Evolutionary conservation across 2,797 vertebrate species (phyloP), one percentile per base, ranked within the genome.

Genomic region (Myiotriccus ornatus): DNA sequence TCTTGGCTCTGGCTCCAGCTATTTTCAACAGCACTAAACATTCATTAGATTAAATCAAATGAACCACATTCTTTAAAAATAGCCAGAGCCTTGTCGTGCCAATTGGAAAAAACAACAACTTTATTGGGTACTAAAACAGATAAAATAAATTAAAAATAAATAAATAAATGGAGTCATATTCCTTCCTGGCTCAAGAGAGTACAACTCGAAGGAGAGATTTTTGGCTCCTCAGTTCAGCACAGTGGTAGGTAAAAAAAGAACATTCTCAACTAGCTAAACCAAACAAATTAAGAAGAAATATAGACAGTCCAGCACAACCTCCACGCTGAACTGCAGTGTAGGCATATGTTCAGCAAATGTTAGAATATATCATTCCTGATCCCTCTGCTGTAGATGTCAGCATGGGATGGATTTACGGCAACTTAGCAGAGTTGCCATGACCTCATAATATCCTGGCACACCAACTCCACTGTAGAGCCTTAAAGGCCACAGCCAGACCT

Each of bases 11-110:
- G 82, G 70, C 74, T 97, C 80, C 80, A 49, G 67, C 74, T 94
- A 86, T 96, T 96, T 95, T 94, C 89, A 94, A 96, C 92, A 88
- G 87, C 44, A 69, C 94, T 95, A 84, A 96, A 82, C 89, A 88
- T 76, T 94, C 95, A 91, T 96, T 91, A 94, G 83, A 95, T 93
- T 95, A 94, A 95, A 94, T 96, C 92, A 95, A 89, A 96, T 93
- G 89, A 95, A 79, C 85, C 74, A 90, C 59, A 69, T 86, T 94
- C 85, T 90, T 95, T 90, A 96, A 96, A 97, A 96, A 96, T 95
- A 96, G 85, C 80, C 56, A 52, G 73, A 87, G 79, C 89, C 59
- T 91, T 87, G 79, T 94, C 2, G 1, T 93, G 91, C 94, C 89
- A 96, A 73, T 76, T 95, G 94, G 94, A 94, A 96, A 93, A 96